A percentile compares a stretch with the other conserved stretches of the same genome.
phyloP scores from a whole-genome alignment of 2,113 vertebrate species.

The Rhinolophus ferrumequinum region DNA sequence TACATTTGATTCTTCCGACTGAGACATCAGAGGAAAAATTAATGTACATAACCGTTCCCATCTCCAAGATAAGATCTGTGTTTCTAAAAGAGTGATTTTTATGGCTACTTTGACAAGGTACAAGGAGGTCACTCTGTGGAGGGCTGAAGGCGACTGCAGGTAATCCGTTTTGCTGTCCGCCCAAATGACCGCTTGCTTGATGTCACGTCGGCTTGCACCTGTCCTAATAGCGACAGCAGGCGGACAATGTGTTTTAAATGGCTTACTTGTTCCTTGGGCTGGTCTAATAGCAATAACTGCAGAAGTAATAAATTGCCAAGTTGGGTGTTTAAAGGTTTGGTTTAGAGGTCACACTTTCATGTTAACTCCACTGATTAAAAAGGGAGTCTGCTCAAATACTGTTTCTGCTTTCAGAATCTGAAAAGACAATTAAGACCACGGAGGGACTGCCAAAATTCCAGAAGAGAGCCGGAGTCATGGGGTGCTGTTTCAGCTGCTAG shows the following conservation, averaged over 20 bases:
- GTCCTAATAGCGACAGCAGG: constrained; percentile 17
- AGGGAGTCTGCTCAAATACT: constrained; percentile 22
- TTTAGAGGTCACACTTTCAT: constrained; percentile 34
- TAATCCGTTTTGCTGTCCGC: background rate
- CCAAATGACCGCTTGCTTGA: background rate
- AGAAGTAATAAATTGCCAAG: constrained; percentile 44
- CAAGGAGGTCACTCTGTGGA: background rate
- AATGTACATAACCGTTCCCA: background rate
- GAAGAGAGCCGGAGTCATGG: background rate
- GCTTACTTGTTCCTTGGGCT: constrained; percentile 24
- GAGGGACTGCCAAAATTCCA: background rate
- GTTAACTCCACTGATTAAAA: constrained; percentile 66
- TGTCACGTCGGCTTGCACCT: background rate
- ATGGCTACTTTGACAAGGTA: background rate
- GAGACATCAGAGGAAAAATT: background rate
- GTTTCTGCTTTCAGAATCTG: constrained; percentile 3
- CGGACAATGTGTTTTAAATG: background rate
- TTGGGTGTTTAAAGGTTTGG: constrained; percentile 50
- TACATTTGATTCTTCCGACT: background rate
- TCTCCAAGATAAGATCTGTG: background rate
- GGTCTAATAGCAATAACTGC: background rate
- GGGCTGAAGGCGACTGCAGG: background rate
- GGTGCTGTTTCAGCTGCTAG: background rate
- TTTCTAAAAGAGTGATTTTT: background rate
- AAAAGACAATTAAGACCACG: background rate